These are phyloP conservation scores for Brassicogethes aeneus DNA, from an alignment of 2,888 invertebrate species.

Conservation along the genomic window DNA sequence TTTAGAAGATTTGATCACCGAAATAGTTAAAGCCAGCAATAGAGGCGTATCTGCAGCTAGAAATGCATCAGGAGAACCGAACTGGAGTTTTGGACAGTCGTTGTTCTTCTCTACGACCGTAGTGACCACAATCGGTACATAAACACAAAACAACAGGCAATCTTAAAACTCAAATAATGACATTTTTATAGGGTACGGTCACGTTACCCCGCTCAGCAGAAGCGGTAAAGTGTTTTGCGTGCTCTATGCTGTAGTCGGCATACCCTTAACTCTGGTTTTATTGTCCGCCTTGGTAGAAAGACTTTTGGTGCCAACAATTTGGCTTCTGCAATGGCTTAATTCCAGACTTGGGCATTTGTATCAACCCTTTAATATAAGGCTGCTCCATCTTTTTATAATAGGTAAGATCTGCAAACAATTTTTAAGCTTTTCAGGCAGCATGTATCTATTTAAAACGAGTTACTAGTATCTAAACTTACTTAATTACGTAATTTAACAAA, in stretches of 20 bases:
- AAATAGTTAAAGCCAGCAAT: slow-evolving; percentile 65
- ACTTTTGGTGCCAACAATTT: slow-evolving; percentile 64
- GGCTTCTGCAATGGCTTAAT: slow-evolving; percentile 60
- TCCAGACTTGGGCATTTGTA: slow-evolving; percentile 62
- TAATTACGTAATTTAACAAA: neutral
- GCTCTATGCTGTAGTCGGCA: slow-evolving; percentile 74
- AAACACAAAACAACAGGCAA: neutral
- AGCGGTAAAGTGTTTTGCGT: slow-evolving; percentile 85
- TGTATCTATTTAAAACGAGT: too few relatives aligned
- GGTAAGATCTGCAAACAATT: slow-evolving; percentile 38
- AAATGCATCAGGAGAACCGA: slow-evolving; percentile 70
- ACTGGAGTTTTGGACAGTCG: slow-evolving; percentile 87
- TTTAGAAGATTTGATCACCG: slow-evolving; percentile 61
- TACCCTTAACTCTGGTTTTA: slow-evolving; percentile 77
- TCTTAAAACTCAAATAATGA: neutral
- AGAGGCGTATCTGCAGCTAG: slow-evolving; percentile 67
- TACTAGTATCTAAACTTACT: neutral
- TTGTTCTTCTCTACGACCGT: slow-evolving; percentile 83
- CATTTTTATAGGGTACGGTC: slow-evolving; percentile 65
- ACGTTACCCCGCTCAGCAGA: slow-evolving; percentile 77
- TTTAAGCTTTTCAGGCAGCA: neutral
- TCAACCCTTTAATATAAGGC: slow-evolving; percentile 64
- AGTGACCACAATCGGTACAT: slow-evolving; percentile 75
- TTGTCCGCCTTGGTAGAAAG: slow-evolving; percentile 76
- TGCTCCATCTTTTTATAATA: slow-evolving; percentile 65